Evolutionary conservation across 2,888 invertebrate genomes (phyloP), one percentile per base, ranked within the genome.

Genomic region (Mactromeris polynyma): DNA sequence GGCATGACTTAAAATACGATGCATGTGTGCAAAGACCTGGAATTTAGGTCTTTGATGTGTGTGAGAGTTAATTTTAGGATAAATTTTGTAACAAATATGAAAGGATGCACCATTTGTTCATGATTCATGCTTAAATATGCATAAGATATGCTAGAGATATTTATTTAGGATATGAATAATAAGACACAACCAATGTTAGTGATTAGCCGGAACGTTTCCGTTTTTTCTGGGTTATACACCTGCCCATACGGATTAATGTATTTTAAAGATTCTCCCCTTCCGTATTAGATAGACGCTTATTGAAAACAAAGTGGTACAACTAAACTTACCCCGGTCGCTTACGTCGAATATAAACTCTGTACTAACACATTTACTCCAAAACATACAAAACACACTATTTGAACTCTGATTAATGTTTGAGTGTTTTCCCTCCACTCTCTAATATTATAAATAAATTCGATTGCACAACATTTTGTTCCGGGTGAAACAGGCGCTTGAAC

Each of bases 401-500:
- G 58, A 26, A 64, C 14, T 64, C 58, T 64, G 4, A 26, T 26
- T 64, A 7, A 64, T n/a, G 26, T 64, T 26, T 64, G 58, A n/a
- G 3, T 9, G 11, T 2, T 9, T 64, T n/a, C 9, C 9, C 26
- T 26, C 26, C 26, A 26, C 9, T 64, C 26, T 9, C 58, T 26
- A 26, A 64, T n/a, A n/a, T 7, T 64, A 26, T 64, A 64, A 64
- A 64, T 26, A 64, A 58, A 14, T 73, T 33, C 31, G 33, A 73
- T 73, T 73, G 14, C 73, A 73, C 73, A 73, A 73, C 33, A 26
- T n/a, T n/a, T 64, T 73, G 73, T 36, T 73, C 73, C 33, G 73
- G 73, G 33, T 73, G 19, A 9, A 0, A n/a, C 17, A 51, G 86
- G 51, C 46, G 86, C 86, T 86, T 81, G 64, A 36, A 19, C 40